phyloP scores from a whole-genome alignment of 2,113 vertebrate species.

The Cnemophilus loriae region DNA sequence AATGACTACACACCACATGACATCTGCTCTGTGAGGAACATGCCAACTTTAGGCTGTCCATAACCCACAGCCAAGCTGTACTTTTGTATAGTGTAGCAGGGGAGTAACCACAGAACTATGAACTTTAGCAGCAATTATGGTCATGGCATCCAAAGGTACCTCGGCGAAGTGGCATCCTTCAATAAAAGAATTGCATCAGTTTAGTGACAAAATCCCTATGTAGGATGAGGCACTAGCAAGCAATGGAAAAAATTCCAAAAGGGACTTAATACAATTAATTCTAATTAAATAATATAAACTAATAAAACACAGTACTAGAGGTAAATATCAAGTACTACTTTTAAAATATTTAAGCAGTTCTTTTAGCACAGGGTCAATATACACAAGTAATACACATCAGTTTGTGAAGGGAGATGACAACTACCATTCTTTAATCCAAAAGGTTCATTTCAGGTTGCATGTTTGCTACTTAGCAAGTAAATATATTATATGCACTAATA shows the following conservation, averaged over 20 bases:
- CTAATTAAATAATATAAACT: background rate
- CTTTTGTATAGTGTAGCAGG: background rate
- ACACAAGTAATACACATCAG: background rate
- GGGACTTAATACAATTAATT: background rate
- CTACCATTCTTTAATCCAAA: background rate
- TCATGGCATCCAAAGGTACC: background rate
- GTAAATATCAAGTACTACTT: background rate
- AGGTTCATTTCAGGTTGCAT: accelerated
- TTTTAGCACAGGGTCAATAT: background rate
- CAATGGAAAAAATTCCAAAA: background rate
- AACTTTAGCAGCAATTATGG: background rate
- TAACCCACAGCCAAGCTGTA: background rate
- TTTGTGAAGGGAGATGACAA: background rate
- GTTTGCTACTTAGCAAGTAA: background rate
- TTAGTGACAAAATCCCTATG: background rate
- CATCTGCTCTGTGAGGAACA: background rate
- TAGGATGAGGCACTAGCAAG: background rate
- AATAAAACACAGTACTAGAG: background rate
- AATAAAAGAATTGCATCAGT: background rate
- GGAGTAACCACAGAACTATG: background rate
- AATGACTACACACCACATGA: background rate
- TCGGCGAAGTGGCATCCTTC: background rate
- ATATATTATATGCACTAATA: background rate
- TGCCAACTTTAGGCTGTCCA: background rate
- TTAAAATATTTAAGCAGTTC: background rate